A percentile compares a stretch with the other conserved stretches of the same genome.
Evolutionary conservation across 2,113 vertebrate species (phyloP).

Genomic region (Dicentrarchus labrax): DNA sequence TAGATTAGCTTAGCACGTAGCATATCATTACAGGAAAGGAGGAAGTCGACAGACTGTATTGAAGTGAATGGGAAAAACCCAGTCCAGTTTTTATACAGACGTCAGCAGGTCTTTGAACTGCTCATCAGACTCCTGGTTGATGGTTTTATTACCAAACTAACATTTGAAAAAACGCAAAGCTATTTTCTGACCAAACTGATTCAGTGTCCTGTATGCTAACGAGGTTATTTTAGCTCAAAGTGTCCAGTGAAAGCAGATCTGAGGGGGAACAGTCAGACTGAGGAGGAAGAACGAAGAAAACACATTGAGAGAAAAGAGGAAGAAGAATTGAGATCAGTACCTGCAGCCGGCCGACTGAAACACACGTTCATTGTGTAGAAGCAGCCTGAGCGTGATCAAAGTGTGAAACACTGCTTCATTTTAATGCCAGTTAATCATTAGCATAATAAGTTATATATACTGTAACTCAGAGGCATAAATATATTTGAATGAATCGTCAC

Average conservation of each 20-base stretch:
- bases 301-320: conserved; percentile 36
- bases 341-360: neutral
- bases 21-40: too few species aligned
- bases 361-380: conserved; percentile 18
- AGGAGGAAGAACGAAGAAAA: conserved; percentile 29
- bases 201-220: too few species aligned
- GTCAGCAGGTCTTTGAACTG: too few species aligned
- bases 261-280: neutral
- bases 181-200: neutral
- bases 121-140: too few species aligned
- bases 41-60: too few species aligned
- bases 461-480: neutral
- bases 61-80: too few species aligned
- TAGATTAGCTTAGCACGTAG: too few species aligned
- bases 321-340: conserved; percentile 26
- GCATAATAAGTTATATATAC: neutral
- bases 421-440: neutral
- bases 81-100: too few species aligned
- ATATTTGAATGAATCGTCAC: neutral
- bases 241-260: neutral
- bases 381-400: neutral
- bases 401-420: neutral
- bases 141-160: neutral
- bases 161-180: neutral
- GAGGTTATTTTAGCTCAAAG: neutral